Evolutionary conservation across 2,113 vertebrate genomes (phyloP).

Genomic region (Argyrosomus japonicus): DNA sequence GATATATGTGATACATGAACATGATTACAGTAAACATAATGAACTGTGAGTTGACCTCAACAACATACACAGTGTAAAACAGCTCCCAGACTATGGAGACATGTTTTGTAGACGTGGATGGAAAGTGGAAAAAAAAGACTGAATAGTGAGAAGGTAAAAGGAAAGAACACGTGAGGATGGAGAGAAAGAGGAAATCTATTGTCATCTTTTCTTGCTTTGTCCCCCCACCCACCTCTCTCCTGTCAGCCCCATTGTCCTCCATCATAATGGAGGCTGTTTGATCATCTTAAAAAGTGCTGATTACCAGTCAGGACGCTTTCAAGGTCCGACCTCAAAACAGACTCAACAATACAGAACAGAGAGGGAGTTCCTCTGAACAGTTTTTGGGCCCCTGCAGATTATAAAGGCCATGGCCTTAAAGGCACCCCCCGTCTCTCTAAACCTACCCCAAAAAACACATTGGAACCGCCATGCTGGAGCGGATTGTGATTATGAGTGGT

Average conservation of each 20-base stretch:
- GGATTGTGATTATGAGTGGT: neutral
- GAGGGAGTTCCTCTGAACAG: slow-evolving; percentile 50
- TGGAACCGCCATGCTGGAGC: slow-evolving; percentile 18
- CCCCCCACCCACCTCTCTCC: slow-evolving; percentile 16
- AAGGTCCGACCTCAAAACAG: slow-evolving; percentile 69
- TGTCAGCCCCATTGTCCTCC: slow-evolving; percentile 71
- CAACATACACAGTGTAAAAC: no score
- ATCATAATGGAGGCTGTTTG: slow-evolving; percentile 77
- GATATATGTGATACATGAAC: no score
- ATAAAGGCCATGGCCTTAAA: slow-evolving; percentile 41
- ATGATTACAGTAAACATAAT: no score
- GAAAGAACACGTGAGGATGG: slow-evolving; percentile 29
- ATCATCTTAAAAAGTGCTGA: slow-evolving; percentile 71
- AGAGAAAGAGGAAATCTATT: slow-evolving; percentile 66
- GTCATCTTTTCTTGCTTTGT: slow-evolving; percentile 35
- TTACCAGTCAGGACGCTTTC: slow-evolving; percentile 74
- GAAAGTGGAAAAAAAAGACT: neutral
- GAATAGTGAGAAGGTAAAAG: neutral
- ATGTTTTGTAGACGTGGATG: neutral
- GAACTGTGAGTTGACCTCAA: neutral
- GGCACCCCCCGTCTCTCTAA: slow-evolving; percentile 13
- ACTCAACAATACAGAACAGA: slow-evolving; percentile 58
- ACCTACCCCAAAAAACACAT: slow-evolving; percentile 31
- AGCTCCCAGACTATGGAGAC: neutral
- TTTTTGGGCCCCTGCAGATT: slow-evolving; percentile 59